Conservation (phyloP, 2,113 vertebrate genomes). For the Petaurus breviceps region DNA sequence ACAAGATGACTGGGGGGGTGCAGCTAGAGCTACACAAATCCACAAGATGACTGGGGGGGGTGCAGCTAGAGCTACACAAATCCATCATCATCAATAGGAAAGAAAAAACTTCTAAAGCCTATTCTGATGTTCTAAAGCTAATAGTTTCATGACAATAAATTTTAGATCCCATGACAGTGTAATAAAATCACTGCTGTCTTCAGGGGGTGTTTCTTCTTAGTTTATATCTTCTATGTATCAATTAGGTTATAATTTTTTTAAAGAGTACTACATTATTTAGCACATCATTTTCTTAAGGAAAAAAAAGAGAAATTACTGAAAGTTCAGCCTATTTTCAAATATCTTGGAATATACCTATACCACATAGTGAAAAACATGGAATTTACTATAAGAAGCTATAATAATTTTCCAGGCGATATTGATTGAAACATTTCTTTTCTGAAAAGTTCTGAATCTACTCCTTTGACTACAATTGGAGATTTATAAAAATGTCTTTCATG, state of each 20-base stretch:
- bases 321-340: slow-evolving; percentile 29
- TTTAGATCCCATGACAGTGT: background rate
- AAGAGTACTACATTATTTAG: background rate
- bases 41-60: background rate
- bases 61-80: background rate
- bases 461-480: slow-evolving; percentile 24
- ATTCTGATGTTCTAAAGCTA: background rate
- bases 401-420: background rate
- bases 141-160: background rate
- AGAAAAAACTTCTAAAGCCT: background rate
- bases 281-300: slow-evolving; percentile 1
- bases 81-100: background rate
- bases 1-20: background rate
- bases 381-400: slow-evolving; percentile 24
- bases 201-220: background rate
- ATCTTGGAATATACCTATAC: background rate
- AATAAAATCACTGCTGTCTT: background rate
- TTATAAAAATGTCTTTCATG: background rate
- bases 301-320: slow-evolving; percentile 20
- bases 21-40: background rate
- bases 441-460: slow-evolving; percentile 38
- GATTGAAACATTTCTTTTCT: slow-evolving; percentile 3
- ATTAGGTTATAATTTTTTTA: slow-evolving; percentile 3
- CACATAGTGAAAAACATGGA: background rate
- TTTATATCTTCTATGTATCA: background rate